phyloP scores from a whole-genome alignment of 2,888 invertebrate species.

The Watsonalla cultraria region DNA sequence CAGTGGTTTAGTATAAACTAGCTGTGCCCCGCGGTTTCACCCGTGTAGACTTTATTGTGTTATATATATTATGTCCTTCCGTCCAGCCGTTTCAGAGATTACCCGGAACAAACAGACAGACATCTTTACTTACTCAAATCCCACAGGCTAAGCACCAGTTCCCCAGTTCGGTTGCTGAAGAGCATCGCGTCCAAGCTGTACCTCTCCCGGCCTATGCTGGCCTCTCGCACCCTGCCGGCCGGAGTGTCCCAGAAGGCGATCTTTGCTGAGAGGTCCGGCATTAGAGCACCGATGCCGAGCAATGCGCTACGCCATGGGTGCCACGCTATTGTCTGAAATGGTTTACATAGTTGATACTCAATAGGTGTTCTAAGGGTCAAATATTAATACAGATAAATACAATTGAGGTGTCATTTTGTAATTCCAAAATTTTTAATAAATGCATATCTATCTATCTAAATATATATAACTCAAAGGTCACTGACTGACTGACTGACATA shows the following conservation, averaged over 20 bases:
- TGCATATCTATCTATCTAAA: too few species aligned
- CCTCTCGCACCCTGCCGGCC: constrained; percentile 25
- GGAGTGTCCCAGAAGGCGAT: constrained; percentile 56
- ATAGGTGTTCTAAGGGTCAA: not conserved
- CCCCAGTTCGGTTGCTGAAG: constrained; percentile 64
- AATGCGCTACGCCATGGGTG: constrained; percentile 70
- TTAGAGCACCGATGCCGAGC: constrained; percentile 49
- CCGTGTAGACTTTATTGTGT: too few species aligned
- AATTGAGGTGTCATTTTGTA: too few species aligned
- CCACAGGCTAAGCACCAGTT: constrained; percentile 67
- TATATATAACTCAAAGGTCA: too few species aligned
- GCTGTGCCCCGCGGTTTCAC: too few species aligned
- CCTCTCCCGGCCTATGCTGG: constrained; percentile 24
- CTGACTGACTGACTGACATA: too few species aligned
- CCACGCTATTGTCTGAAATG: constrained; percentile 54
- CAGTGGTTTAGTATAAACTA: too few species aligned
- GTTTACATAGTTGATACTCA: not conserved
- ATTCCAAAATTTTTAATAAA: too few species aligned
- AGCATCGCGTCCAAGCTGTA: constrained; percentile 60
- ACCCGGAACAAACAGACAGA: too few species aligned
- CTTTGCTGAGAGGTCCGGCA: constrained; percentile 25
- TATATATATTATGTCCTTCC: too few species aligned
- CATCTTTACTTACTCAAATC: constrained; percentile 48
- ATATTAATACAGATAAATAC: too few species aligned
- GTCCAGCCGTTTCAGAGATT: too few species aligned